Conservation (phyloP, 2,888 invertebrate genomes). For the Acronicta alni region DNA sequence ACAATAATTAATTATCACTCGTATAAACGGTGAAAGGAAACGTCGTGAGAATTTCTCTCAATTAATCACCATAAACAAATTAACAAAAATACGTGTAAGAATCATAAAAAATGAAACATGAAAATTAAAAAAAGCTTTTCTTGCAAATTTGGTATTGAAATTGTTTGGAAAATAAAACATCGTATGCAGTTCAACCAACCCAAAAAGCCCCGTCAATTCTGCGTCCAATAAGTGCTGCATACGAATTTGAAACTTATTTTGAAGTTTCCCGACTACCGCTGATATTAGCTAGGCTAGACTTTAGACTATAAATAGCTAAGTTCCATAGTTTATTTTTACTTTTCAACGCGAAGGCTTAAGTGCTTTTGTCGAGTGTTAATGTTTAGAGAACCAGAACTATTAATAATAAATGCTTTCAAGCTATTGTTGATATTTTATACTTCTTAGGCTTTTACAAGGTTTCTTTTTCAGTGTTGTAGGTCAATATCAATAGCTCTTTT, state of each 20-base stretch:
- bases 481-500: no score
- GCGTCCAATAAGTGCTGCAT: conserved; percentile 38
- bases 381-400: conserved; percentile 25
- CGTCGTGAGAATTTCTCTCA: no score
- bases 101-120: no score
- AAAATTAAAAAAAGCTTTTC: no score
- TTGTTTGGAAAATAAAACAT: conserved; percentile 1
- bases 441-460: not conserved
- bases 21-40: no score
- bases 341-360: conserved; percentile 14
- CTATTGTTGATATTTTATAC: conserved; percentile 2
- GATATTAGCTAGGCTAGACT: conserved; percentile 27
- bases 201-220: conserved; percentile 28
- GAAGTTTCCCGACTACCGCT: conserved; percentile 23
- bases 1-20: no score
- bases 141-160: no score
- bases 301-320: conserved; percentile 38
- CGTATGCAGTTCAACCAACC: not conserved
- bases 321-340: conserved; percentile 31
- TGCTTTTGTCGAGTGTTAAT: conserved; percentile 14
- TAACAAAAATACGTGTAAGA: no score
- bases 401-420: conserved; percentile 23
- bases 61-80: no score
- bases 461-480: not conserved
- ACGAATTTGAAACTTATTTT: conserved; percentile 42